A percentile compares a stretch with the other conserved stretches of the same genome.
These are phyloP conservation scores for Leucopsar rothschildi DNA, from an alignment of 2,113 vertebrate genomes.

Conservation along the genomic window DNA sequence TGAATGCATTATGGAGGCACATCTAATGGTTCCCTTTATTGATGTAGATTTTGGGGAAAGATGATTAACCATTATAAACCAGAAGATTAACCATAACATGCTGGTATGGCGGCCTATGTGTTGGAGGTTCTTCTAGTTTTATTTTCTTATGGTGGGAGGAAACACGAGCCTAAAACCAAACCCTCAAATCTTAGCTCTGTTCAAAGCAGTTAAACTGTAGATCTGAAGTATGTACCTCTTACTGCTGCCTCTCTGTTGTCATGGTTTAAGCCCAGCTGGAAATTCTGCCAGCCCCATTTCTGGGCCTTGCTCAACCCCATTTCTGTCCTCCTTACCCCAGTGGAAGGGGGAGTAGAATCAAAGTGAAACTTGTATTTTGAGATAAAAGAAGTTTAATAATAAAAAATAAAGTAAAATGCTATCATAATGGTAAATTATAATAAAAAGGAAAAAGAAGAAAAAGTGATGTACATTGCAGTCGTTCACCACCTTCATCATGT, in stretches of 20 bases:
- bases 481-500: neutral
- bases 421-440: neutral
- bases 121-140: neutral
- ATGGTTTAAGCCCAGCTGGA: neutral
- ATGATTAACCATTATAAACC: neutral
- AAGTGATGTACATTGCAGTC: neutral
- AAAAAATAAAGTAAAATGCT: neutral
- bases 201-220: neutral
- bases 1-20: neutral
- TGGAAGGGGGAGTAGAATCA: neutral
- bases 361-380: neutral
- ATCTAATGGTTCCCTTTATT: neutral
- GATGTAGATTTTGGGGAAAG: neutral
- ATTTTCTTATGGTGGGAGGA: neutral
- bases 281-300: neutral
- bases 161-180: neutral
- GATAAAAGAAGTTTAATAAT: neutral
- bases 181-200: neutral
- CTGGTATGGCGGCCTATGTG: rapidly evolving
- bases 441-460: neutral
- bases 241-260: neutral
- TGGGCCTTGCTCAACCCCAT: neutral
- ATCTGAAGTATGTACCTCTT: neutral
- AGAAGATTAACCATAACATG: neutral
- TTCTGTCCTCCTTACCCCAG: neutral